Percentiles rank a stretch among this genome's conserved stretches.
Evolutionary conservation across 2,888 invertebrate genomes (phyloP).

Genomic region (Cheilosia variabilis): DNA sequence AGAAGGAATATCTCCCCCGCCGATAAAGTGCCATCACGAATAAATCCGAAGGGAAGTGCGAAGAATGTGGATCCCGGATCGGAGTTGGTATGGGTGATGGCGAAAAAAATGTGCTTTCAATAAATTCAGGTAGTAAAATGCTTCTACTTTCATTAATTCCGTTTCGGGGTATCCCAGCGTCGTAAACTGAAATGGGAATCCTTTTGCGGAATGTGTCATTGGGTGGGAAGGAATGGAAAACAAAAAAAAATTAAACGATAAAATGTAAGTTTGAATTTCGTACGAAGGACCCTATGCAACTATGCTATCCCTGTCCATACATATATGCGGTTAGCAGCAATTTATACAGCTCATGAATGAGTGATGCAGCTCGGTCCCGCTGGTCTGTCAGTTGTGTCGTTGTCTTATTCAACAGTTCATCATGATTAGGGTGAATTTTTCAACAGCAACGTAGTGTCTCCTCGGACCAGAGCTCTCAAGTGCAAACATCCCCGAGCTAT

Average conservation of each 20-base stretch:
- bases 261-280: conserved; percentile 26
- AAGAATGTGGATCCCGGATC: not conserved
- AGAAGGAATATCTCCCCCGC: conserved; percentile 24
- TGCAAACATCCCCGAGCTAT: conserved; percentile 45
- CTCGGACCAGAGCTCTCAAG: conserved; percentile 30
- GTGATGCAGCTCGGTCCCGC: conserved; percentile 39
- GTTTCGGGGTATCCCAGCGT: conserved; percentile 52
- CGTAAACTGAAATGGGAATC: conserved; percentile 57
- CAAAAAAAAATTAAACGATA: conserved; percentile 8
- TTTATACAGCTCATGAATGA: conserved; percentile 69
- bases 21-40: conserved; percentile 52
- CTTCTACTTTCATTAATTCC: conserved; percentile 69
- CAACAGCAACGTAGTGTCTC: conserved; percentile 1
- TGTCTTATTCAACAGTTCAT: conserved; percentile 70
- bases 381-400: conserved; percentile 57
- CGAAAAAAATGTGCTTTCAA: conserved; percentile 24
- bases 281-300: not conserved
- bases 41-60: not conserved
- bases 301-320: not conserved
- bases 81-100: conserved; percentile 2
- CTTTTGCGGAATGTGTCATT: conserved; percentile 38
- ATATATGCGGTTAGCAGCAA: conserved; percentile 36
- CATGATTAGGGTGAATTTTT: conserved; percentile 61
- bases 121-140: conserved; percentile 69
- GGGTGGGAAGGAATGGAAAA: conserved; percentile 7